Conservation (phyloP, 2,888 invertebrate species). For the Cephus nigrinus region DNA sequence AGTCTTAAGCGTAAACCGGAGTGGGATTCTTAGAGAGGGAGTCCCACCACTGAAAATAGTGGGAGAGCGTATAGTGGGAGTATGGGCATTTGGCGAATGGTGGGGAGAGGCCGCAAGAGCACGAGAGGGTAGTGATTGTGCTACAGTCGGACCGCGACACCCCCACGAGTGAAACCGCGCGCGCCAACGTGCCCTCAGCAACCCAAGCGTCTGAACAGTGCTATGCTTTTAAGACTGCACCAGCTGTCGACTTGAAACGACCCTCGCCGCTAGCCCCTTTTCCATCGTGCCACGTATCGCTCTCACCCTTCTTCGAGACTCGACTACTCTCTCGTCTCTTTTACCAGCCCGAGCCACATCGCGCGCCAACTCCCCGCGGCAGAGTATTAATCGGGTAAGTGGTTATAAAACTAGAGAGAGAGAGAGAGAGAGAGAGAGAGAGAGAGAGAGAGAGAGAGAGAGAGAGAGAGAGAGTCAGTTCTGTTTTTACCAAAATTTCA, state of each 20-base stretch:
- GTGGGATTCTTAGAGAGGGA: neutral
- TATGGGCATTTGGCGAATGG: slow-evolving; percentile 16
- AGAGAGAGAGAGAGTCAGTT: too few relatives aligned
- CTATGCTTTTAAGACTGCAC: slow-evolving; percentile 37
- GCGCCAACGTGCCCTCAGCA: slow-evolving; percentile 37
- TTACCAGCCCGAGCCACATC: slow-evolving; percentile 11
- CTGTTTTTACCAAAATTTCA: too few relatives aligned
- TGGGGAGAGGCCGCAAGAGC: slow-evolving; percentile 45
- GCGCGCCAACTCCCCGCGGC: slow-evolving; percentile 9
- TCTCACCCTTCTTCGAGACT: neutral
- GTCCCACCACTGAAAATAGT: neutral
- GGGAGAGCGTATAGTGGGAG: slow-evolving; percentile 17
- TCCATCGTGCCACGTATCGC: slow-evolving; percentile 12
- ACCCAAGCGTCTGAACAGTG: slow-evolving; percentile 37
- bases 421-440: too few relatives aligned
- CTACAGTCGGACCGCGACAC: slow-evolving; percentile 66
- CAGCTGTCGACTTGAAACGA: slow-evolving; percentile 24
- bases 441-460: too few relatives aligned
- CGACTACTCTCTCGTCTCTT: slow-evolving; percentile 11
- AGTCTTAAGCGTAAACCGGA: too few relatives aligned
- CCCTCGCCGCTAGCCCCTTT: slow-evolving; percentile 10
- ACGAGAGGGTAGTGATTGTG: slow-evolving; percentile 61
- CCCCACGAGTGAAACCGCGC: slow-evolving; percentile 58
- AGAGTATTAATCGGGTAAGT: slow-evolving; percentile 28
- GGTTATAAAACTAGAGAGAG: neutral